Evolutionary conservation across 53 echinoderm and acorn worm species (phyloP), one percentile per base, ranked within the genome.

Genomic region (Paracentrotus lividus): DNA sequence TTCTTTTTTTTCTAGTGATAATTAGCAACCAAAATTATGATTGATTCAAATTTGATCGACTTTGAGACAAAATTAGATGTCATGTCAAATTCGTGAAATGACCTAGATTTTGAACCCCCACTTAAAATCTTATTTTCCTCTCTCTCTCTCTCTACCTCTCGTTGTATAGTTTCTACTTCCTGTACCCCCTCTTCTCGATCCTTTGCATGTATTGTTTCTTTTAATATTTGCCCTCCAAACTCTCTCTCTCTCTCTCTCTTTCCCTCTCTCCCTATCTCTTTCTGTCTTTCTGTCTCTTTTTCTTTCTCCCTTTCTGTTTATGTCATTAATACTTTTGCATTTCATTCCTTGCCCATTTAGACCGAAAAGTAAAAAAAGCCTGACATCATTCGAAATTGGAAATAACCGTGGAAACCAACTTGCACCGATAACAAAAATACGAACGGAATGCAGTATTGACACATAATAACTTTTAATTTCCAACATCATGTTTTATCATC

Each of bases 401-500:
- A n/a, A n/a, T n/a, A n/a, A n/a, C n/a, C n/a, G n/a, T n/a, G n/a
- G 40, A 36, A 72, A 18, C 18, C 32, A 67, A 10, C 8, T 32
- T 66, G 66, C 29, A 23, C 15, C 36, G 49, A 84, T 27, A 84
- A 26, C 26, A 85, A 49, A 1, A 42, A 56, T 59, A 47, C 33
- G 7, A 0, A 36, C 38, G 20, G 43, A 53, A 56, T 34, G 8
- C 54, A 21, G 57, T 88, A 55, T 49, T 85, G 47, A 36, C 88
- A 88, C 88, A 56, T 88, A 88, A 88, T 88, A 88, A 88, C 57
- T 88, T 88, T 86, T 57, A 38, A 88, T 88, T 88, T 85, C 51
- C 85, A 85, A 49, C 54, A 88, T 53, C 88, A 57, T 85, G 85
- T 85, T 85, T 88, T 40, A 55, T 53, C 54, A 88, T 55, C 88